Evolutionary conservation across 2,797 vertebrate species (phyloP), one percentile per base, ranked within the genome.

Genomic region (Premnoplex brunnescens): DNA sequence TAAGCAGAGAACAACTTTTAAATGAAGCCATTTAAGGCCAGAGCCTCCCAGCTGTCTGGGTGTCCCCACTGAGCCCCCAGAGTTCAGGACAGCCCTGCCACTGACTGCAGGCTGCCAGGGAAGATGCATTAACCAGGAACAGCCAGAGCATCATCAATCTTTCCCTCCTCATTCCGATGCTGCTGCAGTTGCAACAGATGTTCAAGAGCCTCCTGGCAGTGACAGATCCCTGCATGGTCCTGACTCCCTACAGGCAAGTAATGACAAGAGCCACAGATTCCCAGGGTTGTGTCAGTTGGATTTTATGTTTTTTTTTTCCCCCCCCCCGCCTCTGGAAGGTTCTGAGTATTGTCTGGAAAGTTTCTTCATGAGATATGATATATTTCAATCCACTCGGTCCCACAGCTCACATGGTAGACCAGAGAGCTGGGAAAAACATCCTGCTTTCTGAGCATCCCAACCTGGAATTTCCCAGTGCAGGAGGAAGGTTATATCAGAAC

Each of bases 101-200:
- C 69, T 20, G 21, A 48, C 88, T 91, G 83, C 92, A 76, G 89
- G 64, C 89, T 62, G 75, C 91, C 89, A 71, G 91, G 55, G 81
- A 89, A 91, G 93, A 91, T 88, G 71, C 91, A 95, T 96, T 96
- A 96, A 68, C 94, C 88, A 88, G 51, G 75, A 74, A 80, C 0
- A 78, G 89, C 94, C 94, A 52, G 92, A 91, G 79, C 66, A 19
- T 96, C 76, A 96, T 97, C 96, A 88, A 97, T 97, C 74, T 87
- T 88, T 73, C 88, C 56, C 75, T 85, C 63, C 58, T 95, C 94
- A 76, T 90, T 91, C 27, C 14, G 79, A 87, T 91, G 85, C 77
- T 80, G 76, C 48, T 85, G 96, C 51, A 80, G 79, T 91, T 91
- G 94, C 94, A 96, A 49, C 97, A 97, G 96, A 97, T 96, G 96